Base-by-base conservation (phyloP, 2,888 invertebrate species). In the Dicyrtoma fusca region DNA sequence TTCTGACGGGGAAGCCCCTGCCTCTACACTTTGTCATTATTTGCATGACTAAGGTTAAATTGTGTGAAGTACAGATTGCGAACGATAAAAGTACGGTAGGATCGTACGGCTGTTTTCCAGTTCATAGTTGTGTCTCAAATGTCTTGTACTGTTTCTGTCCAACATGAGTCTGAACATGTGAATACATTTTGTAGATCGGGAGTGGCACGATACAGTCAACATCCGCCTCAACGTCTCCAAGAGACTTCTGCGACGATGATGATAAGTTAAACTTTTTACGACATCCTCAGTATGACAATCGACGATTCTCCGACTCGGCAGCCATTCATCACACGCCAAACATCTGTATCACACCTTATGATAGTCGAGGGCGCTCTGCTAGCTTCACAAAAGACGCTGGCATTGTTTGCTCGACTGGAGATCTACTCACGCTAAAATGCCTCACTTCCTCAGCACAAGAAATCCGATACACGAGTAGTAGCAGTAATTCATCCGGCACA, bases 391-490 rank as follows among this genome's bases (percentile, higher is more conserved):
- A 57, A 57, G 55, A 75, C 55, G 34, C 74, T n/a, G 78, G 78
- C 21, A 76, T 77, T 59, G 76, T 72, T 45, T 74, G 76, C 69
- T 75, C 77, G 70, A 78, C 77, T 4, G 78, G 77, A 11, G 79
- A 79, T 63, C 69, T 79, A 49, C 74, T 74, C 49, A 76, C 79
- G 49, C 71, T 79, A 19, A 78, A 78, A 77, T 79, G 79, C 71
- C 77, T 79, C 72, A 79, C 79, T 42, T 78, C 78, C n/a, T 78
- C 78, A 25, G 79, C 79, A 13, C 77, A 78, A 72, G 79, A 79
- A 74, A 79, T 79, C 26, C 51, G 74, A 19, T 73, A 45, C 62
- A 19, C 59, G 6, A 21, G 34, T 19, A 34, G 34, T 34, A 8
- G 34, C 4, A 8, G 34, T 34, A 34, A 34, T 34, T 34, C 34